Evolutionary conservation across 2,888 invertebrate species (phyloP).

Genomic region (Escarpia spicata): DNA sequence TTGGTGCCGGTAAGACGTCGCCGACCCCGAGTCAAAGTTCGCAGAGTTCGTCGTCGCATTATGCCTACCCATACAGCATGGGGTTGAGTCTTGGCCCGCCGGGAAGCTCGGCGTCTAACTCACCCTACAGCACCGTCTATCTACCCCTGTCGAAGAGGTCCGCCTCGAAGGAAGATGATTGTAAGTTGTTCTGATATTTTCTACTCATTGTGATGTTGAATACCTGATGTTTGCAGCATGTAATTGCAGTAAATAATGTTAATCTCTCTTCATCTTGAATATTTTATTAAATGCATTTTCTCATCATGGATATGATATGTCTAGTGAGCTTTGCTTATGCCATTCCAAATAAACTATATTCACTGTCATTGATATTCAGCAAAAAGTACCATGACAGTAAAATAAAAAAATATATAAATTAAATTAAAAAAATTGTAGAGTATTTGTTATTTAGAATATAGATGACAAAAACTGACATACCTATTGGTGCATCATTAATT

Average conservation of each 20-base stretch:
- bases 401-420: too few relatives aligned
- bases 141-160: conserved; percentile 38
- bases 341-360: too few relatives aligned
- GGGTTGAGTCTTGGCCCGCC: background rate
- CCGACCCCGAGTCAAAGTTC: conserved; percentile 59
- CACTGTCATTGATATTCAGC: too few relatives aligned
- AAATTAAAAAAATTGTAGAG: too few relatives aligned
- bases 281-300: background rate
- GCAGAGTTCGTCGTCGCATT: background rate
- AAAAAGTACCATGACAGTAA: too few relatives aligned
- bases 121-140: conserved; percentile 29
- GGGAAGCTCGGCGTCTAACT: conserved; percentile 17
- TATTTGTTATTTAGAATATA: too few relatives aligned
- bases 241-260: background rate
- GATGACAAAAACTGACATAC: too few relatives aligned
- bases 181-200: conserved; percentile 30
- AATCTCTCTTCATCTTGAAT: background rate
- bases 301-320: too few relatives aligned
- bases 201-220: background rate
- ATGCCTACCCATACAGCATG: conserved; percentile 3
- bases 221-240: background rate
- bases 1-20: conserved; percentile 42
- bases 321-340: too few relatives aligned
- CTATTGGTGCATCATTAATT: too few relatives aligned
- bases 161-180: conserved; percentile 35